Percentiles rank a stretch among this genome's conserved stretches.
Conservation (phyloP, 1,140 invertebrate genomes). For the Asbolus verrucosus region DNA sequence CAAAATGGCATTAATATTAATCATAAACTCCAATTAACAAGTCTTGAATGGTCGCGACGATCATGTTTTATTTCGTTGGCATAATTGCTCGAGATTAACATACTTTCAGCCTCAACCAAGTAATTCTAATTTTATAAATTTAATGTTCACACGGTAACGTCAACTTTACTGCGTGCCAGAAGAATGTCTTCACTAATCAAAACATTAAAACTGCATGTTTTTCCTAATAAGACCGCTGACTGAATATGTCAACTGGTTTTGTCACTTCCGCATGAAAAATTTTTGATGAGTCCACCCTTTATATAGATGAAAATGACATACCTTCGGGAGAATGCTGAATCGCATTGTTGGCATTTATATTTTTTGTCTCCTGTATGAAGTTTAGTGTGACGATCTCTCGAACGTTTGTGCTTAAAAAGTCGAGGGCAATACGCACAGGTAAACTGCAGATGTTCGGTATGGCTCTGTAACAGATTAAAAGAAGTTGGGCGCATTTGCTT, state of each 20-base stretch:
- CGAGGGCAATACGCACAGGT: constrained; percentile 90
- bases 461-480: constrained; percentile 79
- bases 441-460: constrained; percentile 91
- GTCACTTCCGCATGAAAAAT: neutral
- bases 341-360: constrained; percentile 92
- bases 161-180: constrained; percentile 8
- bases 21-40: no score
- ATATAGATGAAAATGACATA: constrained; percentile 62
- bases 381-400: constrained; percentile 93
- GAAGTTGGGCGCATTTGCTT: constrained; percentile 36
- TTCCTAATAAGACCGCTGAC: constrained; percentile 1
- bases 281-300: neutral
- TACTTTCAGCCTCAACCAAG: neutral
- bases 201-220: neutral
- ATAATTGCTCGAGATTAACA: constrained; percentile 15
- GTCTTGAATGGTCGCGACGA: neutral
- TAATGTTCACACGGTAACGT: constrained; percentile 25
- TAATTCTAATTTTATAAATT: constrained; percentile 19
- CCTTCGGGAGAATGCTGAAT: constrained; percentile 93
- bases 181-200: constrained; percentile 15
- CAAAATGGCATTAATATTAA: no score
- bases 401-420: constrained; percentile 95
- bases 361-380: constrained; percentile 94
- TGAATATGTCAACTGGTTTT: constrained; percentile 1
- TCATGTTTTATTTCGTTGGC: constrained; percentile 21